phyloP scores from a whole-genome alignment of 2,888 invertebrate species.

The Empis stercorea region DNA sequence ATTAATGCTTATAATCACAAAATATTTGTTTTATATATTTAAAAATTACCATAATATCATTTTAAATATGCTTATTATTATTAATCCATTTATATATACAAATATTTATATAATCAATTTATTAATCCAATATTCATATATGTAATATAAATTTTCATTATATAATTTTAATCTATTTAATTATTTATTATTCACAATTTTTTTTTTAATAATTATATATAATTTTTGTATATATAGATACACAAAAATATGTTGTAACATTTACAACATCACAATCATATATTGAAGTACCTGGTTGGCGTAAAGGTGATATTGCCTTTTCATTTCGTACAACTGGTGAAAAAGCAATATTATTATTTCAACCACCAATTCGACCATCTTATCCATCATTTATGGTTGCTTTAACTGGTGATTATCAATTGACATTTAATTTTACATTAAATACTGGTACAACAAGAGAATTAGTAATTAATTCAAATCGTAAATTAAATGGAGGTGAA shows the following conservation, averaged over 20 bases:
- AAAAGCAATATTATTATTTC: constrained; percentile 78
- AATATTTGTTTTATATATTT: too few species aligned
- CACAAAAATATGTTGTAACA: constrained; percentile 83
- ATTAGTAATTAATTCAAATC: constrained; percentile 67
- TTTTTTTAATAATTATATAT: not conserved
- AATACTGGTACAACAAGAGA: constrained; percentile 73
- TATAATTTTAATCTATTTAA: too few species aligned
- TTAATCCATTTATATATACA: too few species aligned
- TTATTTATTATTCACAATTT: not conserved
- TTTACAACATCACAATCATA: constrained; percentile 87
- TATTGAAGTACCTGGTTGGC: constrained; percentile 87
- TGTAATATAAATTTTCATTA: too few species aligned
- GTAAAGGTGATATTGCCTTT: constrained; percentile 82
- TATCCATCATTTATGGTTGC: constrained; percentile 89
- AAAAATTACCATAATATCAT: too few species aligned
- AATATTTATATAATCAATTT: too few species aligned
- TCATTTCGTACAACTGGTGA: constrained; percentile 86
- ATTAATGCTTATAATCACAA: too few species aligned
- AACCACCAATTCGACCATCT: constrained; percentile 76
- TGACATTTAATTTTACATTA: constrained; percentile 80
- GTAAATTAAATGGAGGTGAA: constrained; percentile 78
- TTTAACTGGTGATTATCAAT: constrained; percentile 70
- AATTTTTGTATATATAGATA: constrained; percentile 53
- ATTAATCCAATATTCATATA: too few species aligned
- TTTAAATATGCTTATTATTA: too few species aligned